phyloP scores from a whole-genome alignment of 2,888 invertebrate genomes.

The Drosophila macrospina region DNA sequence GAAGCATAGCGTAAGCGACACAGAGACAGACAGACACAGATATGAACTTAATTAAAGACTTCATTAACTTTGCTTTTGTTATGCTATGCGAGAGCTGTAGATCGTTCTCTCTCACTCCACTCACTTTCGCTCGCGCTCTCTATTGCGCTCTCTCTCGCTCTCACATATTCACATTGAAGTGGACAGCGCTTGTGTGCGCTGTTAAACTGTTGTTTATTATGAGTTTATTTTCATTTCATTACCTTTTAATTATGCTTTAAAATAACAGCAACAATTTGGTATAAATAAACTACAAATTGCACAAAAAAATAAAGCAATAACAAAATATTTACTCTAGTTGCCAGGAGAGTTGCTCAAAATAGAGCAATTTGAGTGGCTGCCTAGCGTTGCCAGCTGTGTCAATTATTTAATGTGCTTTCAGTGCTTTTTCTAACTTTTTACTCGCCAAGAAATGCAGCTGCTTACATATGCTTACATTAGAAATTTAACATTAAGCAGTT shows the following conservation, averaged over 20 bases:
- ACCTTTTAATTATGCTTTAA: slow-evolving; percentile 66
- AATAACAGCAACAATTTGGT: slow-evolving; percentile 49
- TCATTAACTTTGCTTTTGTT: slow-evolving; percentile 69
- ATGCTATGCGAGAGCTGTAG: slow-evolving; percentile 24
- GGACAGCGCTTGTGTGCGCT: slow-evolving; percentile 25
- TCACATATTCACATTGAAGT: slow-evolving; percentile 14
- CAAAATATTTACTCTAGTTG: slow-evolving; percentile 13
- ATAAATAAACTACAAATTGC: slow-evolving; percentile 47
- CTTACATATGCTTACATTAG: no score
- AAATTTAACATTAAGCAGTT: no score
- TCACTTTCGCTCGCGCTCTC: background rate
- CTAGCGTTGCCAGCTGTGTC: background rate
- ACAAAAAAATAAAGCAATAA: slow-evolving; percentile 7
- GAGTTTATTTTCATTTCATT: slow-evolving; percentile 68
- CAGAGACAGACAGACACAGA: slow-evolving; percentile 23
- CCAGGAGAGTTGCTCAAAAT: slow-evolving; percentile 10
- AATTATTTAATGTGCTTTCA: background rate
- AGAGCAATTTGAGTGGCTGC: background rate
- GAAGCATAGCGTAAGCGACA: slow-evolving; percentile 19
- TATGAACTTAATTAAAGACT: slow-evolving; percentile 75
- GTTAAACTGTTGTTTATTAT: slow-evolving; percentile 47
- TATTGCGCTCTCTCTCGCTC: background rate
- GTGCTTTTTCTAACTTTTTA: no score
- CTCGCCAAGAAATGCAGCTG: no score
- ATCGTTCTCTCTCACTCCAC: background rate